A percentile compares a stretch with the other conserved stretches of the same genome.
These are phyloP conservation scores for Hanleya hanleyi DNA, from an alignment of 2,888 invertebrate genomes.

Conservation along the genomic window DNA sequence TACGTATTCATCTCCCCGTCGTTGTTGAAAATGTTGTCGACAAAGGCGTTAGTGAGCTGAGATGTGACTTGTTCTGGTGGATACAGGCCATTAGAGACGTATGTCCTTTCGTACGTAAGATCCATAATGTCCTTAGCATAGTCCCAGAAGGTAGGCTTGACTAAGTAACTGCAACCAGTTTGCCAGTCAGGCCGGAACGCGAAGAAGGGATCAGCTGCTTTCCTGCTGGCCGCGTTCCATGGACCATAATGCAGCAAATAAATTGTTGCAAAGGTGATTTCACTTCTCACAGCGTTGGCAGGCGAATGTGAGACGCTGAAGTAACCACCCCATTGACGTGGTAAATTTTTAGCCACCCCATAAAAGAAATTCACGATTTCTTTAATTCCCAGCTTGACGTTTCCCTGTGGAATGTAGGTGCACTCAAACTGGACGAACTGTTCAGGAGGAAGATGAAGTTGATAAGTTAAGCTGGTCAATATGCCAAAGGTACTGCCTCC, in stretches of 20 bases:
- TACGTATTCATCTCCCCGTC: neutral
- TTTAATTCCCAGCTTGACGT: neutral
- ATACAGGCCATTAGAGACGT: neutral
- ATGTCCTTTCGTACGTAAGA: neutral
- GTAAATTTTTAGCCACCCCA: neutral
- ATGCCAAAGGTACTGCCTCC: constrained; percentile 9
- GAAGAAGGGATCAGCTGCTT: neutral
- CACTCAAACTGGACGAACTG: neutral
- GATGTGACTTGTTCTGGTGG: neutral
- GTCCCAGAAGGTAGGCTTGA: neutral
- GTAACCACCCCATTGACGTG: constrained; percentile 1
- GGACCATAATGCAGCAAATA: neutral
- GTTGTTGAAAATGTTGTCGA: neutral
- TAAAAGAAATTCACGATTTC: neutral
- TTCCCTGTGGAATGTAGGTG: neutral
- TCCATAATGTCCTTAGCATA: neutral
- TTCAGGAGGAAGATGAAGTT: neutral
- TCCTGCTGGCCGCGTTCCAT: neutral
- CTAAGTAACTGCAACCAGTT: neutral
- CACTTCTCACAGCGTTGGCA: neutral
- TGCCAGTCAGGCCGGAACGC: neutral
- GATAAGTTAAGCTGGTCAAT: neutral
- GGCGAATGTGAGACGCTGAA: neutral
- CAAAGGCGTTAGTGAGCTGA: neutral
- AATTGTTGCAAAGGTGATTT: neutral